These are phyloP conservation scores for Caenorhabditis sulstoni DNA, from an alignment of 2,888 invertebrate genomes.

Conservation along the genomic window DNA sequence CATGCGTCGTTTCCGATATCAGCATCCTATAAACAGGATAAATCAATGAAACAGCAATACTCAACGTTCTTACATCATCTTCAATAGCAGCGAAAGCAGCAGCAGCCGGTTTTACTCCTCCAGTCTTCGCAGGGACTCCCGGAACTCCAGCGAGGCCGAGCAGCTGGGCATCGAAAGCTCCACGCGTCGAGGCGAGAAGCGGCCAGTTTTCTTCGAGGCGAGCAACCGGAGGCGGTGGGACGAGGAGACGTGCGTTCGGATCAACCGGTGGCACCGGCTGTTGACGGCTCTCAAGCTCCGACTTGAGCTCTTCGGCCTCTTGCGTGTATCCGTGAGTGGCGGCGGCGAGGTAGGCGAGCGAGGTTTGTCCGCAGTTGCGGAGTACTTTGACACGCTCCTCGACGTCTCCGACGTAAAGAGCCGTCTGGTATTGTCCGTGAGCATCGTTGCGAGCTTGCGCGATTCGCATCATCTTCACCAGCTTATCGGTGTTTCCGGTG, in stretches of 20 bases:
- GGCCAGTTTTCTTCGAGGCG: slow-evolving; percentile 98
- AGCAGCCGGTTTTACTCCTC: slow-evolving; percentile 73
- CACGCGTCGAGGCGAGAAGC: slow-evolving; percentile 89
- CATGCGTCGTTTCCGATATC: slow-evolving; percentile 83
- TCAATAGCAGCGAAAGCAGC: slow-evolving; percentile 83
- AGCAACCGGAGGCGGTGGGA: slow-evolving; percentile 91
- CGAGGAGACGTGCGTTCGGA: slow-evolving; percentile 86
- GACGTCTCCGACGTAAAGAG: slow-evolving; percentile 92
- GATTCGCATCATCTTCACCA: slow-evolving; percentile 98
- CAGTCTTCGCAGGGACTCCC: slow-evolving; percentile 34
- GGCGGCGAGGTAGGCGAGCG: slow-evolving; percentile 93
- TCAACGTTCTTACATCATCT: slow-evolving; percentile 69
- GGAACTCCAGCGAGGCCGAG: slow-evolving; percentile 65
- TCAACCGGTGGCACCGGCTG: slow-evolving; percentile 86
- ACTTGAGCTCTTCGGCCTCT: slow-evolving; percentile 86
- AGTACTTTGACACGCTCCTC: slow-evolving; percentile 91
- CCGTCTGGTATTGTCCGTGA: slow-evolving; percentile 96
- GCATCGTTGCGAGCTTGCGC: slow-evolving; percentile 97
- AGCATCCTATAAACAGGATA: slow-evolving; percentile 28
- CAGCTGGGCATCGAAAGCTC: slow-evolving; percentile 77
- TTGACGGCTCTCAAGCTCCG: slow-evolving; percentile 73
- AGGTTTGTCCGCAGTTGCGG: slow-evolving; percentile 82
- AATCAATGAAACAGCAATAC: neutral
- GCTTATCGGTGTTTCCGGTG: slow-evolving; percentile 96
- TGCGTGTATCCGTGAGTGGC: slow-evolving; percentile 91